Evolutionary conservation across 1,140 invertebrate species (phyloP).

Genomic region (Sycophaga agraensis): DNA sequence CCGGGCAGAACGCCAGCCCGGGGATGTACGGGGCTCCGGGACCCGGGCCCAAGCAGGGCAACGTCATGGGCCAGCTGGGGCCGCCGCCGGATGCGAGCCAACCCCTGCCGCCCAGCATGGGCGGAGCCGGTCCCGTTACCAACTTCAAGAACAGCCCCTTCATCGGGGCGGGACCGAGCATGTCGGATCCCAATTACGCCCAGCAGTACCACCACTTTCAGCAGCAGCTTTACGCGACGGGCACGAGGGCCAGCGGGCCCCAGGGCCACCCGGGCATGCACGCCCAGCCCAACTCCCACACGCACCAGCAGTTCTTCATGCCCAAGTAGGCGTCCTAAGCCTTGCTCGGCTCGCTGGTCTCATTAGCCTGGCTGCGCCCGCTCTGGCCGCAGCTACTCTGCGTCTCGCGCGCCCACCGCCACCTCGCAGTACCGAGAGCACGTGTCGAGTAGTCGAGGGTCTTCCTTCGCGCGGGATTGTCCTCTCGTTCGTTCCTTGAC

Average conservation of each 20-base stretch:
- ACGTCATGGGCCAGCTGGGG: conserved; percentile 60
- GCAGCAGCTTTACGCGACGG: conserved; percentile 89
- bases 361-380: too few species aligned
- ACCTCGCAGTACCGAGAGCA: background rate
- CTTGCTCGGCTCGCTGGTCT: too few species aligned
- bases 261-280: conserved; percentile 49
- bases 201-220: conserved; percentile 95
- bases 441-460: conserved; percentile 14
- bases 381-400: too few species aligned
- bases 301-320: conserved; percentile 61
- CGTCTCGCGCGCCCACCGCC: background rate
- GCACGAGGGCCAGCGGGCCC: conserved; percentile 66
- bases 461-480: conserved; percentile 5
- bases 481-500: too few species aligned
- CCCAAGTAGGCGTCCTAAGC: conserved; percentile 49
- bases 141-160: conserved; percentile 80
- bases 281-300: conserved; percentile 52
- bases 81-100: conserved; percentile 67
- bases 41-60: conserved; percentile 46
- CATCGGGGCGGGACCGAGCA: conserved; percentile 79
- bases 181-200: conserved; percentile 87
- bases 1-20: conserved; percentile 45
- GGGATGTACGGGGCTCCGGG: conserved; percentile 44
- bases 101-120: conserved; percentile 78
- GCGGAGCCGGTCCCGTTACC: conserved; percentile 60